phyloP scores from a whole-genome alignment of 1,140 invertebrate species.

The honey bee (Apis mellifera) region Amel_HAv3.1 CM009933.2:4931501-4932000 shows the following conservation, averaged over 20 bases:
- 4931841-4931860: background rate
- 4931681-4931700: conserved; percentile 83
- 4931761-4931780: conserved; percentile 80
- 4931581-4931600: background rate
- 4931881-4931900: conserved; percentile 78
- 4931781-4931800: conserved; percentile 84
- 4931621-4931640: conserved; percentile 26
- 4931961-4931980: conserved; percentile 88
- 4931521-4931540: background rate
- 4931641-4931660: conserved; percentile 50
- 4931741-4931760: conserved; percentile 86
- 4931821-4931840: background rate
- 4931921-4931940: conserved; percentile 83
- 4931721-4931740: conserved; percentile 86
- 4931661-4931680: conserved; percentile 80
- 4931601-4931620: background rate
- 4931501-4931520: background rate
- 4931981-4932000: conserved; percentile 90
- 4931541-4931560: background rate
- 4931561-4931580: background rate
- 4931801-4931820: conserved; percentile 81
- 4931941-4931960: conserved; percentile 88
- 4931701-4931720: conserved; percentile 84
- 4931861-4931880: background rate
- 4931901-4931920: conserved; percentile 84